Conservation (phyloP, 2,113 vertebrate species). For the Malurus elegans region DNA sequence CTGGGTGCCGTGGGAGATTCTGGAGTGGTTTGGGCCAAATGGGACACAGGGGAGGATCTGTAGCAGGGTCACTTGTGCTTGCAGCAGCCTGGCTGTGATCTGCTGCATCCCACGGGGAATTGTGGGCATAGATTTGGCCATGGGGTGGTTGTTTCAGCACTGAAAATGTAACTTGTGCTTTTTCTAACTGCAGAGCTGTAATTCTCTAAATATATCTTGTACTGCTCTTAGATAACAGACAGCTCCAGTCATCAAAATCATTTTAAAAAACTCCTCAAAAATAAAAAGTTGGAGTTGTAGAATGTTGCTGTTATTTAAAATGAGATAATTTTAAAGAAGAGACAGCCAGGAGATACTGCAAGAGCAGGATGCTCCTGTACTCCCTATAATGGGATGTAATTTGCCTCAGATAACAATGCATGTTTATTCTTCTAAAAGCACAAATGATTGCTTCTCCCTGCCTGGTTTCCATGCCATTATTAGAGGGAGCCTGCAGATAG, state of each 20-base stretch:
- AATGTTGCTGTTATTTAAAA: background rate
- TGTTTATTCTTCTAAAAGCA: background rate
- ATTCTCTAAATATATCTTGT: background rate
- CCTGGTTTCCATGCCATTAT: background rate
- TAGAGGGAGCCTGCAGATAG: background rate
- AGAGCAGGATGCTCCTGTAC: background rate
- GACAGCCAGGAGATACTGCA: background rate
- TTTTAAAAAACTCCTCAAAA: background rate
- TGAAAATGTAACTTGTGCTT: background rate
- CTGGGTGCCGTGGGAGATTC: fast-evolving
- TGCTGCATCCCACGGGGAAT: fast-evolving
- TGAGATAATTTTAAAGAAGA: background rate
- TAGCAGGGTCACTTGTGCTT: background rate
- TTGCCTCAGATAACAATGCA: background rate
- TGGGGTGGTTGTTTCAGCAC: background rate
- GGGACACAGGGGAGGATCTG: background rate
- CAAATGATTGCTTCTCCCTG: background rate
- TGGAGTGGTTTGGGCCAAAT: background rate
- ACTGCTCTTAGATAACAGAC: background rate
- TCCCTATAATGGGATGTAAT: background rate
- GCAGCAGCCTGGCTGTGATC: fast-evolving
- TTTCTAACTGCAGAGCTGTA: background rate
- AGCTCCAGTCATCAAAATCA: background rate
- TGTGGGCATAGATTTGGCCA: fast-evolving
- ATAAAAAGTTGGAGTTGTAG: background rate